Evolutionary conservation across 2,888 invertebrate genomes (phyloP).

Genomic region (Stictocephala bisonia): DNA sequence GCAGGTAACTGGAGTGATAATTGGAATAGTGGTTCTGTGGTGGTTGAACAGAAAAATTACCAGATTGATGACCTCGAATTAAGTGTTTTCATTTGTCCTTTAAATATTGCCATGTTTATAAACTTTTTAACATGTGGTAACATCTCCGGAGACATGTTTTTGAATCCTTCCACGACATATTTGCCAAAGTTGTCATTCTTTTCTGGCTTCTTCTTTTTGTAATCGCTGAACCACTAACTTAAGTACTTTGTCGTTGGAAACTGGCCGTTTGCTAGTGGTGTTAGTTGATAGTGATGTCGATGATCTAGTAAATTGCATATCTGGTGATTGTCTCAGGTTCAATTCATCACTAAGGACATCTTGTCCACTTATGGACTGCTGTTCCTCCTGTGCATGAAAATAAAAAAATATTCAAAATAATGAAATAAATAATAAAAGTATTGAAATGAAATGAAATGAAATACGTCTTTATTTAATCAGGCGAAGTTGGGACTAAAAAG

Average conservation of each 20-base stretch:
- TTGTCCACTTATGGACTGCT: background rate
- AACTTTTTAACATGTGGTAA: slow-evolving; percentile 19
- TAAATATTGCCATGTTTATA: slow-evolving; percentile 20
- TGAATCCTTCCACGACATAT: slow-evolving; percentile 5
- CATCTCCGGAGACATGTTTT: slow-evolving; percentile 14
- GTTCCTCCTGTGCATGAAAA: background rate
- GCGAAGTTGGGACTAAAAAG: no score
- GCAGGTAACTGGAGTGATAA: background rate
- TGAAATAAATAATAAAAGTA: background rate
- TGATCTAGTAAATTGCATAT: background rate
- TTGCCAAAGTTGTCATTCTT: background rate
- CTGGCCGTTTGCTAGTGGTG: background rate
- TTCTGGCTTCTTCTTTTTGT: background rate
- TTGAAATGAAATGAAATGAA: no score
- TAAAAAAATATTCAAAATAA: no score
- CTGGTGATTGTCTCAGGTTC: background rate
- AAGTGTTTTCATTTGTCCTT: slow-evolving; percentile 12
- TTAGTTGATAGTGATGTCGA: background rate
- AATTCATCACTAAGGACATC: background rate
- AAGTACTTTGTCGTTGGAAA: background rate
- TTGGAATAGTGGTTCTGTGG: background rate
- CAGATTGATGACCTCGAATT: slow-evolving; percentile 2
- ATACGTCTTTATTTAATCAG: no score
- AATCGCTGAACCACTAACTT: background rate
- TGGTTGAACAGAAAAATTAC: background rate